Conservation (phyloP, 2,113 vertebrate species). For the Gymnogyps californianus region DNA sequence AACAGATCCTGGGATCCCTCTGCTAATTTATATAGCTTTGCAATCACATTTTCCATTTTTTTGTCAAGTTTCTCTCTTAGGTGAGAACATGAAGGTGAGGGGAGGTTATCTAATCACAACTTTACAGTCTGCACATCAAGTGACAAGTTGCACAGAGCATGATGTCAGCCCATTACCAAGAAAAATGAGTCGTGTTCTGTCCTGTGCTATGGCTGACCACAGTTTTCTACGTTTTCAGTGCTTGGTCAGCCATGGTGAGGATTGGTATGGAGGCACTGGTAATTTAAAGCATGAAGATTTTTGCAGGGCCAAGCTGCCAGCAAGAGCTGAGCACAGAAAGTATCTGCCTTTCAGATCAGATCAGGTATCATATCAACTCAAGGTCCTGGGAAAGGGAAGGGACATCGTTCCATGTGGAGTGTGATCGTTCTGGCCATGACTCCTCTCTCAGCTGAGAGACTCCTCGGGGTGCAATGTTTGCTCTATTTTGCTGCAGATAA, state of each 20-base stretch:
- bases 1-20: neutral
- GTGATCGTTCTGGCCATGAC: neutral
- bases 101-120: neutral
- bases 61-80: neutral
- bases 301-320: neutral
- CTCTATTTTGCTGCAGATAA: neutral
- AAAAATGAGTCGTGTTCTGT: fast-evolving
- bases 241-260: neutral
- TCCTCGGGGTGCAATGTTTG: fast-evolving
- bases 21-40: neutral
- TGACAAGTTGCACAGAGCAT: neutral
- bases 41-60: neutral
- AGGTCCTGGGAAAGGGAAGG: neutral
- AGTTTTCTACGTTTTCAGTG: neutral
- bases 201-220: neutral
- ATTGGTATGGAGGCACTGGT: neutral
- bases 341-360: neutral
- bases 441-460: neutral
- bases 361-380: no score
- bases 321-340: neutral
- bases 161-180: neutral
- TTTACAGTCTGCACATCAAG: neutral
- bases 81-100: neutral
- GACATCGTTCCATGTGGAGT: neutral
- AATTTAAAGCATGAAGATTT: neutral